Evolutionary conservation across 2,113 vertebrate genomes (phyloP).

Genomic region (Microcebus murinus): DNA sequence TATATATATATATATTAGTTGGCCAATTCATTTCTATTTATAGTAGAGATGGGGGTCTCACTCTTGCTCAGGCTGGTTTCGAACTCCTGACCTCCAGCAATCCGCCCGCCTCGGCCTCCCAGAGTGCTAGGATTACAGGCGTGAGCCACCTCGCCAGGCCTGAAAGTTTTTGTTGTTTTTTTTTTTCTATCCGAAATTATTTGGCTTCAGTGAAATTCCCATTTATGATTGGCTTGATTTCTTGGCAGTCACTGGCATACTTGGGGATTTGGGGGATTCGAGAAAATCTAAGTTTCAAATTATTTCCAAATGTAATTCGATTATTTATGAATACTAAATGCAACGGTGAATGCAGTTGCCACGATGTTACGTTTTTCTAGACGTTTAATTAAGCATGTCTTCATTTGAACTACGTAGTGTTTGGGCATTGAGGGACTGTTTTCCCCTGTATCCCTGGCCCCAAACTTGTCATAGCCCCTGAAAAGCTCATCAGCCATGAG

Average conservation of each 20-base stretch:
- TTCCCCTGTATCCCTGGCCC: not conserved
- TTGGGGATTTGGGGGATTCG: conserved; percentile 20
- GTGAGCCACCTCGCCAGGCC: not conserved
- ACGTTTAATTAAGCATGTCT: not conserved
- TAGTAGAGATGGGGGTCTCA: too few species aligned
- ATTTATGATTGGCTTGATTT: conserved; percentile 30
- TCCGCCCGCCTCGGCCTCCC: too few species aligned
- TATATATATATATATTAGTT: too few species aligned
- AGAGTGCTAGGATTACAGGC: too few species aligned
- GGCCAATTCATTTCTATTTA: too few species aligned
- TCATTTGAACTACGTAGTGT: not conserved
- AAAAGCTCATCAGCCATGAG: not conserved
- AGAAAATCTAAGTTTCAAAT: conserved; percentile 36
- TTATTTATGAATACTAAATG: not conserved
- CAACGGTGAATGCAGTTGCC: conserved; percentile 9
- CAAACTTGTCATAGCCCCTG: not conserved
- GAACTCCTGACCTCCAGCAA: too few species aligned
- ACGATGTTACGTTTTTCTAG: conserved; percentile 19
- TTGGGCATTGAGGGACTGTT: not conserved
- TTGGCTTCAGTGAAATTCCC: conserved; percentile 4
- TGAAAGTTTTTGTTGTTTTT: not conserved
- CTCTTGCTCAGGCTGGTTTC: too few species aligned
- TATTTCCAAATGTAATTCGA: not conserved
- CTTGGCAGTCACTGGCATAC: not conserved
- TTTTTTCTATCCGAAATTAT: not conserved